Percentiles rank a stretch among this genome's conserved stretches.
Evolutionary conservation across 2,888 invertebrate species (phyloP).

Genomic region (Acanthopleura granulata): DNA sequence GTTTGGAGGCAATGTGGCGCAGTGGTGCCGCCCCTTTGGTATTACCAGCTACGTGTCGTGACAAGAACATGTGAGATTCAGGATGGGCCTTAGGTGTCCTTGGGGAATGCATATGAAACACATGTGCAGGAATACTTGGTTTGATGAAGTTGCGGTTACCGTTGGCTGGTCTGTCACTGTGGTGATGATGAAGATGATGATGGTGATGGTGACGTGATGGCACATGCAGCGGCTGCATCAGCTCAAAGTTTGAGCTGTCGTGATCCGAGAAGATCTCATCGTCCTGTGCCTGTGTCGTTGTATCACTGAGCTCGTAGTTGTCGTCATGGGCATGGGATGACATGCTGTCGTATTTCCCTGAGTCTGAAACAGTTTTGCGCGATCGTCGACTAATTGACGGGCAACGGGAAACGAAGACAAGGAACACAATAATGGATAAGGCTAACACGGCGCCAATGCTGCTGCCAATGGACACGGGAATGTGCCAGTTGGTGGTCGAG

Average conservation of each 20-base stretch:
- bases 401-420: constrained; percentile 57
- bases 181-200: constrained; percentile 19
- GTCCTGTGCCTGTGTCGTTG: constrained; percentile 53
- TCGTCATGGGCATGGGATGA: constrained; percentile 58
- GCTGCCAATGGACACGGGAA: constrained; percentile 62
- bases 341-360: constrained; percentile 58
- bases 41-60: neutral
- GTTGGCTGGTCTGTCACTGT: constrained; percentile 24
- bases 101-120: constrained; percentile 2
- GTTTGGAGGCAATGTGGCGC: too few relatives aligned
- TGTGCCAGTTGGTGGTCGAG: constrained; percentile 59
- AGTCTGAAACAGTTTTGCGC: constrained; percentile 36
- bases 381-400: constrained; percentile 35
- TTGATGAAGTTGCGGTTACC: constrained; percentile 32
- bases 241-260: constrained; percentile 22
- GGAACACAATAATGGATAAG: constrained; percentile 58
- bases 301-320: constrained; percentile 57
- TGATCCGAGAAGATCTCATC: constrained; percentile 38
- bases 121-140: constrained; percentile 13
- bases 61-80: neutral
- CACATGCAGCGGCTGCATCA: constrained; percentile 18
- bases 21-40: too few relatives aligned
- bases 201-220: constrained; percentile 19
- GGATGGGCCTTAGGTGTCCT: neutral
- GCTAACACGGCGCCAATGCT: constrained; percentile 62